phyloP scores from a whole-genome alignment of 2,888 invertebrate genomes.

The Phaonia tiefii region DNA sequence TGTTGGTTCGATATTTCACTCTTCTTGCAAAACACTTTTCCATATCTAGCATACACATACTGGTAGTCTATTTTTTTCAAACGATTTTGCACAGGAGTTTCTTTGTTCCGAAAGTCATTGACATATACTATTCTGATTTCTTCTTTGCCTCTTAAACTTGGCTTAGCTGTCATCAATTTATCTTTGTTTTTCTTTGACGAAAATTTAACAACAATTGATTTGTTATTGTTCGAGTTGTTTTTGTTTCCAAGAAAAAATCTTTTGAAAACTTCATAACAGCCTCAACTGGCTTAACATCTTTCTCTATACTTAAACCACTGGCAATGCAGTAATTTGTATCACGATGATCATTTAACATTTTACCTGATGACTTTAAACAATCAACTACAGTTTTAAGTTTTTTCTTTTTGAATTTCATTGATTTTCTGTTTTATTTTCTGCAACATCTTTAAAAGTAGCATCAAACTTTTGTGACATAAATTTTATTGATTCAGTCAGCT shows the following conservation, averaged over 20 bases:
- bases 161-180: neutral
- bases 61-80: conserved; percentile 23
- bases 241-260: no score
- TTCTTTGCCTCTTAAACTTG: conserved; percentile 13
- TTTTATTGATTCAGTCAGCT: conserved; percentile 12
- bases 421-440: no score
- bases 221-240: no score
- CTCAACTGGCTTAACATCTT: neutral
- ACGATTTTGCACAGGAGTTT: conserved; percentile 12
- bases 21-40: conserved; percentile 26
- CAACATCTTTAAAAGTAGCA: conserved; percentile 9
- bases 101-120: conserved; percentile 19
- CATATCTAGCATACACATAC: conserved; percentile 11
- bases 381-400: conserved; percentile 20
- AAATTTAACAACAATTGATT: no score
- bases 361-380: conserved; percentile 16
- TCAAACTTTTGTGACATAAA: conserved; percentile 30
- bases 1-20: neutral
- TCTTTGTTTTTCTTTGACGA: no score
- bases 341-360: conserved; percentile 20
- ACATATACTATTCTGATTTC: conserved; percentile 10
- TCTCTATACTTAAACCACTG: conserved; percentile 3
- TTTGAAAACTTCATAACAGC: neutral
- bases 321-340: conserved; percentile 32
- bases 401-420: conserved; percentile 18